Evolutionary conservation across 2,113 vertebrate species (phyloP), one percentile per base, ranked within the genome.

Genomic region (Ammospiza caudacuta): DNA sequence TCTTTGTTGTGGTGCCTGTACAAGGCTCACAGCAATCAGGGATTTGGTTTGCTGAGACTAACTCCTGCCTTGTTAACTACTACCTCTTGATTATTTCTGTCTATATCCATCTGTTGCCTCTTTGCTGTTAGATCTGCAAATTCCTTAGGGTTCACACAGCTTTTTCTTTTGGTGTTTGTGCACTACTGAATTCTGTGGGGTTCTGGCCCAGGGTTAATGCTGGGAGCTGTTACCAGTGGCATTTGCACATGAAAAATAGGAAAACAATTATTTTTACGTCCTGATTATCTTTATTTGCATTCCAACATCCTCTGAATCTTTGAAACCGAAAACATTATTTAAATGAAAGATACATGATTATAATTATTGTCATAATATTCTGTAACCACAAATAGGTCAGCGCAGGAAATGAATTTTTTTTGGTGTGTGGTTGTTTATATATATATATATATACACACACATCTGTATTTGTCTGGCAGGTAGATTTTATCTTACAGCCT

Each of bases 81-180:
- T 90, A 17, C 62, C 91, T 84, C 91, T 90, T 94, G 92, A 95
- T 97, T 97, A 91, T 95, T 92, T 92, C 91, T 95, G 95, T 89
- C 95, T 94, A 41, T 93, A 91, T 81, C 94, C 96, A 94, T 97
- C 95, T 96, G 94, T 91, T 95, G 66, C 77, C 73, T 94, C 73
- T 94, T 88, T 90, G 87, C 73, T 92, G 75, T 63, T 77, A 83
- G 72, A 92, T 52, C 83, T 86, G 88, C 47, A 87, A 81, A 92
- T 90, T 95, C 92, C 92, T 92, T 55, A 20, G 75, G 72, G 91
- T 85, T 87, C 75, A 85, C n/a, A 4, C 62, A 51, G 79, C 81
- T 91, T 90, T 94, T 94, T 75, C 55, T 77, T 81, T 70, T 39
- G 52, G 39, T 89, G 44, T 84, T 92, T 72, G 73, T 86, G 64